Percentiles rank a stretch among this genome's conserved stretches.
Evolutionary conservation across 2,888 invertebrate species (phyloP).

Genomic region (Drosophila subquinaria): DNA sequence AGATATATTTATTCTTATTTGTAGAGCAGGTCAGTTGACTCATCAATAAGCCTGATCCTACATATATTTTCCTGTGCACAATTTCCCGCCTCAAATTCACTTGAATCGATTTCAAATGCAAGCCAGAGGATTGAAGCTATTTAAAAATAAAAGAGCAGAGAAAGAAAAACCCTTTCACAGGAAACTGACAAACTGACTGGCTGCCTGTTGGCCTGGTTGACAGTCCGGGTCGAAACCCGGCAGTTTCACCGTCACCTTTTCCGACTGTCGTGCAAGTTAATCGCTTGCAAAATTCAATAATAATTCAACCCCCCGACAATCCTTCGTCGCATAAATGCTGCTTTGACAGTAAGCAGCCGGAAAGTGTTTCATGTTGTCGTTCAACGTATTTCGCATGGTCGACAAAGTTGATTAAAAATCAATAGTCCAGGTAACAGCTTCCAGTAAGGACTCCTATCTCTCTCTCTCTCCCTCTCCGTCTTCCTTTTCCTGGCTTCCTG

Average conservation of each 20-base stretch:
- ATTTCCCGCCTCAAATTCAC: slow-evolving; percentile 9
- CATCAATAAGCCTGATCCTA: slow-evolving; percentile 8
- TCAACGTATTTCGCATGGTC: slow-evolving; percentile 29
- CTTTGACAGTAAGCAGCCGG: slow-evolving; percentile 68
- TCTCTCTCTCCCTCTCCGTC: neutral
- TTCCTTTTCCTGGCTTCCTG: slow-evolving; percentile 9
- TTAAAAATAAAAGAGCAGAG: slow-evolving; percentile 51
- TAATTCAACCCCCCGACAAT: slow-evolving; percentile 61
- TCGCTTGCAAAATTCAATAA: slow-evolving; percentile 83
- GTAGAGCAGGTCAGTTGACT: slow-evolving; percentile 43
- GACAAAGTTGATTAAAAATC: slow-evolving; percentile 76
- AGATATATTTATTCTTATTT: slow-evolving; percentile 14
- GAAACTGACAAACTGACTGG: slow-evolving; percentile 32
- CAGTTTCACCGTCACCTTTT: slow-evolving; percentile 21
- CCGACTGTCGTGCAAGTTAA: slow-evolving; percentile 71
- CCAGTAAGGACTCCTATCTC: neutral
- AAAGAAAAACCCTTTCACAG: slow-evolving; percentile 18
- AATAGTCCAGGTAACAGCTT: slow-evolving; percentile 49
- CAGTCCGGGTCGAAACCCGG: slow-evolving; percentile 1
- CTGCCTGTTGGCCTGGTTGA: slow-evolving; percentile 18
- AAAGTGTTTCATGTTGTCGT: slow-evolving; percentile 77
- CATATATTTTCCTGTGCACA: too few species aligned
- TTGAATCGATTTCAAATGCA: slow-evolving; percentile 46
- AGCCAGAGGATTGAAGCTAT: slow-evolving; percentile 37
- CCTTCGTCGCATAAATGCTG: slow-evolving; percentile 20